Evolutionary conservation across 2,113 vertebrate species (phyloP).

Genomic region (Cnemophilus loriae): DNA sequence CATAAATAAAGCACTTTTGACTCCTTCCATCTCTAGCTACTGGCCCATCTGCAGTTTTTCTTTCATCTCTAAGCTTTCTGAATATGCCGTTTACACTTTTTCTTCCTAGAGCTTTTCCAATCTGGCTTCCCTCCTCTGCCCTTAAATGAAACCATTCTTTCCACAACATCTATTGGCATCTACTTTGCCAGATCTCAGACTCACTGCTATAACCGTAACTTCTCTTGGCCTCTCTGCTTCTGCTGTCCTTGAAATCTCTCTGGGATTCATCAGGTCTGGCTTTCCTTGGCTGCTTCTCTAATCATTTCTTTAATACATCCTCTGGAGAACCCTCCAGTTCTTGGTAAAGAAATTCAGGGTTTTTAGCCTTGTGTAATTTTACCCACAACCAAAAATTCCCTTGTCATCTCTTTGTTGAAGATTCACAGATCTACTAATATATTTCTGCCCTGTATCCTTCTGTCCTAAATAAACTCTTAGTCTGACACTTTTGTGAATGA

Average conservation of each 20-base stretch:
- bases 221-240: background rate
- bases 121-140: conserved; percentile 38
- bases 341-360: background rate
- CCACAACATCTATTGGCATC: conserved; percentile 41
- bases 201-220: conserved; percentile 29
- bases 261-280: background rate
- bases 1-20: conserved; percentile 45
- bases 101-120: conserved; percentile 49
- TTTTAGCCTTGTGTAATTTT: background rate
- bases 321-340: background rate
- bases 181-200: conserved; percentile 38
- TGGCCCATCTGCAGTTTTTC: conserved; percentile 6
- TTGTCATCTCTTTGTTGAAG: background rate
- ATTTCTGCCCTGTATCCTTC: background rate
- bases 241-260: conserved; percentile 12
- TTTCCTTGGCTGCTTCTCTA: background rate
- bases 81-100: conserved; percentile 60
- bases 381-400: background rate
- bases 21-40: conserved; percentile 35
- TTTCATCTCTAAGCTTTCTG: conserved; percentile 41
- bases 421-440: background rate
- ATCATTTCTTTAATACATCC: background rate
- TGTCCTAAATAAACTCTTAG: background rate
- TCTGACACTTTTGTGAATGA: background rate
- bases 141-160: conserved; percentile 62